phyloP scores from a whole-genome alignment of 2,888 invertebrate genomes.

The Cryptophagus acutangulus region DNA sequence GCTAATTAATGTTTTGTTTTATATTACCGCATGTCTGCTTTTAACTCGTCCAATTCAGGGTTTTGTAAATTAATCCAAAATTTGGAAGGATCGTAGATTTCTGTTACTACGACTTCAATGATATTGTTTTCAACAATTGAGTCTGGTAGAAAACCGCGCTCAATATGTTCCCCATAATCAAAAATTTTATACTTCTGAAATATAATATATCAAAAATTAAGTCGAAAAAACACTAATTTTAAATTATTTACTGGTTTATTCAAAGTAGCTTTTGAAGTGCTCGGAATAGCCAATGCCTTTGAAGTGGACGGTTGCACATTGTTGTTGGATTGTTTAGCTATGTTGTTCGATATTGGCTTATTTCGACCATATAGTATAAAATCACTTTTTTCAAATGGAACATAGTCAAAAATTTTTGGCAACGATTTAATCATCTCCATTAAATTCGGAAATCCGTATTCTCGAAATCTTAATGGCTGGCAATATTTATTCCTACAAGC shows the following conservation, averaged over 20 bases:
- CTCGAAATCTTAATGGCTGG: conserved; percentile 32
- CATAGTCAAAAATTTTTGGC: conserved; percentile 38
- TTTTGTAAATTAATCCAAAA: conserved; percentile 53
- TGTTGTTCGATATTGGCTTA: conserved; percentile 30
- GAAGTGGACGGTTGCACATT: too few species aligned
- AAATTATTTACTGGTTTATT: too few species aligned
- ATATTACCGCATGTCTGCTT: conserved; percentile 55
- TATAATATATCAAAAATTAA: conserved; percentile 18
- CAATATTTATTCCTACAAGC: conserved; percentile 34
- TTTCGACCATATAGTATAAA: conserved; percentile 39
- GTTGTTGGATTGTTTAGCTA: too few species aligned
- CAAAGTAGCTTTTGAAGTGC: too few species aligned
- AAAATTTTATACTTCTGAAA: conserved; percentile 31
- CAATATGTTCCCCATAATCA: conserved; percentile 29
- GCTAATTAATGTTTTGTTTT: too few species aligned
- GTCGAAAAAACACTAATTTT: too few species aligned
- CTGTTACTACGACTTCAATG: conserved; percentile 49
- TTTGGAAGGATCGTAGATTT: conserved; percentile 56
- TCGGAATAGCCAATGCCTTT: too few species aligned
- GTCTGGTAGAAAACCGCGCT: conserved; percentile 23
- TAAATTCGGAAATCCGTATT: conserved; percentile 37
- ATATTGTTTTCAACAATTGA: conserved; percentile 22
- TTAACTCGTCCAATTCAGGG: conserved; percentile 46
- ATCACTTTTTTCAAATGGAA: conserved; percentile 35
- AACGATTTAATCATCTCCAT: conserved; percentile 39